Evolutionary conservation across 2,797 vertebrate species (phyloP).

Genomic region (Rhinoraja longicauda): DNA sequence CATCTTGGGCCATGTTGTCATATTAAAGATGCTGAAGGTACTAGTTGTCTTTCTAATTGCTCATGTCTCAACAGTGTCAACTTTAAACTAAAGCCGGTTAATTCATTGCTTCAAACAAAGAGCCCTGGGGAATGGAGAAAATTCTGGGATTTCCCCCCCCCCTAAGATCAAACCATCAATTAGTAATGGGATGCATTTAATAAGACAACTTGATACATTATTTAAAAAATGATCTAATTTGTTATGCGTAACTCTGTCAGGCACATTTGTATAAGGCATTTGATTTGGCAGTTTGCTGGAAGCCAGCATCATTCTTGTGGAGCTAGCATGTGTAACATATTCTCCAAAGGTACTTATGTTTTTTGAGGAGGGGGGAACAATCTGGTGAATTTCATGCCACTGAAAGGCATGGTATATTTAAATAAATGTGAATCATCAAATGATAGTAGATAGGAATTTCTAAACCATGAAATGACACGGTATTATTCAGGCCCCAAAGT

Average conservation of each 20-base stretch:
- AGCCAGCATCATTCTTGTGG: not conserved
- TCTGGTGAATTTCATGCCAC: too few species aligned
- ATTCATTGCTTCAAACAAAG: not conserved
- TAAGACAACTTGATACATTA: not conserved
- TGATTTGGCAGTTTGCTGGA: not conserved
- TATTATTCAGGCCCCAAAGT: too few species aligned
- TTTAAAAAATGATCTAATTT: not conserved
- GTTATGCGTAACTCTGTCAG: not conserved
- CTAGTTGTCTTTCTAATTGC: too few species aligned
- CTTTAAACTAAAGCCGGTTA: not conserved
- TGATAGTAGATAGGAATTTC: too few species aligned
- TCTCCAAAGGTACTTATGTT: too few species aligned
- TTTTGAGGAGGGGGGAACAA: too few species aligned
- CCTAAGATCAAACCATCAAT: not conserved
- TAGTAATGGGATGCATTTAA: not conserved
- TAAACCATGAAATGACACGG: too few species aligned
- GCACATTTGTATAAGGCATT: not conserved
- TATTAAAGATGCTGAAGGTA: too few species aligned
- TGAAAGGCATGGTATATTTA: too few species aligned
- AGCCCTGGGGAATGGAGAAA: not conserved
- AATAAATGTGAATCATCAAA: too few species aligned
- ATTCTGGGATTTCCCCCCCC: not conserved
- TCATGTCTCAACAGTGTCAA: not conserved
- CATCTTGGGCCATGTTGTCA: too few species aligned
- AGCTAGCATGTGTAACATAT: not conserved